Conservation (phyloP, 2,113 vertebrate genomes). For the Acinonyx jubatus region DNA sequence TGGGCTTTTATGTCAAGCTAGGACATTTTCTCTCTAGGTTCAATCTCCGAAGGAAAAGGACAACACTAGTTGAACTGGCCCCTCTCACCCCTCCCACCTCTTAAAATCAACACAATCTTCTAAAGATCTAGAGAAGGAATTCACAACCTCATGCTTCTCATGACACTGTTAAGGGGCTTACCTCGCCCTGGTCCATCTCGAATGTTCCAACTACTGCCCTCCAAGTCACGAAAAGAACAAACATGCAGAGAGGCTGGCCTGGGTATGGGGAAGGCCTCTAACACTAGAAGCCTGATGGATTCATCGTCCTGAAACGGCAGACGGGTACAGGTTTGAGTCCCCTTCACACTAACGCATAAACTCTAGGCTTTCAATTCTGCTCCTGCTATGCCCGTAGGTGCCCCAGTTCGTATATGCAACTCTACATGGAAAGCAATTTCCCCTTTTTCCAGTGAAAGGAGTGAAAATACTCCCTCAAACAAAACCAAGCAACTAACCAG, state of each 20-base stretch:
- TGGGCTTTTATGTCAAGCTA: neutral
- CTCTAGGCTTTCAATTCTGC: neutral
- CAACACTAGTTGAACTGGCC: neutral
- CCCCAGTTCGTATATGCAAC: neutral
- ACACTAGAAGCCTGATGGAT: neutral
- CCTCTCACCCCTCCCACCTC: too few species aligned
- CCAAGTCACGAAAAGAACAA: neutral
- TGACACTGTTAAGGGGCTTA: neutral
- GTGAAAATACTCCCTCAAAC: neutral
- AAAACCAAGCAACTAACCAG: neutral
- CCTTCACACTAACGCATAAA: neutral
- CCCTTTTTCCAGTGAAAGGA: neutral
- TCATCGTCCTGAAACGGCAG: neutral
- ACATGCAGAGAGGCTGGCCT: too few species aligned
- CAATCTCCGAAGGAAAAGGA: neutral
- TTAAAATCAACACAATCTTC: neutral
- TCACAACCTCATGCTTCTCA: neutral
- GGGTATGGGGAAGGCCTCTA: neutral
- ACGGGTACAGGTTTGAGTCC: neutral
- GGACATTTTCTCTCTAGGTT: neutral
- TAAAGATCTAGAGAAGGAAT: neutral
- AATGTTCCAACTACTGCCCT: neutral
- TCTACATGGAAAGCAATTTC: neutral
- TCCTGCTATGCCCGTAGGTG: neutral
- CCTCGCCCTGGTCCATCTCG: neutral